Evolutionary conservation across 2,797 vertebrate genomes (phyloP).

Genomic region (Pelobates cultripes): DNA sequence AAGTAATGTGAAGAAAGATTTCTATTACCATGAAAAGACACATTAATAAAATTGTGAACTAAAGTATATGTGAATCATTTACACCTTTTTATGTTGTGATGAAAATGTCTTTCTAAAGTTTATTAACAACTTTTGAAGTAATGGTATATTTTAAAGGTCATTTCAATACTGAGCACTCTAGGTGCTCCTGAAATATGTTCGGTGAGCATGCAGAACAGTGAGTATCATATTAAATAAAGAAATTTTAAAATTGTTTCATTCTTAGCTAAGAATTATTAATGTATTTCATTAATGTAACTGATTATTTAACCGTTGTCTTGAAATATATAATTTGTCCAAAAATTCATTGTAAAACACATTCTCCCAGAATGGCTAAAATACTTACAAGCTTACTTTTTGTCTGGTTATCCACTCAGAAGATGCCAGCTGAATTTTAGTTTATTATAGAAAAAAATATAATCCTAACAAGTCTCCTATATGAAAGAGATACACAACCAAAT

Average conservation of each 20-base stretch:
- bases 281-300: not conserved
- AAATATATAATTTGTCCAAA: not conserved
- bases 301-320: not conserved
- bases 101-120: constrained; percentile 46
- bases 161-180: not conserved
- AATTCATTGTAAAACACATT: too few species aligned
- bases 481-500: too few species aligned
- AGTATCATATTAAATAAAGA: constrained; percentile 3
- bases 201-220: not conserved
- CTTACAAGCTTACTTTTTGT: too few species aligned
- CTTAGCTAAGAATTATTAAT: constrained; percentile 5
- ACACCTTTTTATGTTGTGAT: constrained; percentile 28
- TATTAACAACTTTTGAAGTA: constrained; percentile 36
- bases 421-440: too few species aligned
- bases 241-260: constrained; percentile 1
- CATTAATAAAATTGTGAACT: constrained; percentile 74
- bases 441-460: too few species aligned
- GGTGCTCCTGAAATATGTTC: constrained; percentile 4
- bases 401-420: too few species aligned
- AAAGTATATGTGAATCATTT: constrained; percentile 76
- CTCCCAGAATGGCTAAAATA: too few species aligned
- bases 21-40: constrained; percentile 75
- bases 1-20: constrained; percentile 81
- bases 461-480: too few species aligned
- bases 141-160: constrained; percentile 41